A percentile compares a stretch with the other conserved stretches of the same genome.
Evolutionary conservation across 2,113 vertebrate genomes (phyloP).

Genomic region (Sinocyclocheilus grahami): DNA sequence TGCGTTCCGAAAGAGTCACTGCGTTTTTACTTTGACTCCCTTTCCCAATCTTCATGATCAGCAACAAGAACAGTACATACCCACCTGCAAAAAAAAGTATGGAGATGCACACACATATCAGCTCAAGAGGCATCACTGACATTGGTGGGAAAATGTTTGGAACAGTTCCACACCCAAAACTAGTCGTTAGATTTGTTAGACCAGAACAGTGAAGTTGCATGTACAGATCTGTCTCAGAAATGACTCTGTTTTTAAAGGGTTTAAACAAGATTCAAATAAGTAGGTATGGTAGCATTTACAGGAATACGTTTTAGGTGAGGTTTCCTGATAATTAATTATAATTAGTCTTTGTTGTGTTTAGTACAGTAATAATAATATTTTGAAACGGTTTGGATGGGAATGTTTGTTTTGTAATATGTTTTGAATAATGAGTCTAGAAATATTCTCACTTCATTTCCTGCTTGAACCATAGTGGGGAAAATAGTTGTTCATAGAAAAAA

Average conservation of each 20-base stretch:
- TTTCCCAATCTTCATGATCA: conserved; percentile 24
- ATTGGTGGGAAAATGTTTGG: not conserved
- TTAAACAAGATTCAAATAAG: not conserved
- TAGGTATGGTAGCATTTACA: not conserved
- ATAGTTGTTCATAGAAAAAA: too few species aligned
- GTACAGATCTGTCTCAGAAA: conserved; percentile 1
- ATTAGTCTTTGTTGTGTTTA: not conserved
- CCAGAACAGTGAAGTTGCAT: not conserved
- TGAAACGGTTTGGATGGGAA: not conserved
- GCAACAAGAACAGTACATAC: conserved; percentile 14
- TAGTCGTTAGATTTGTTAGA: not conserved
- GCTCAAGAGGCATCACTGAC: not conserved
- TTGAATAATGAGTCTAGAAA: too few species aligned
- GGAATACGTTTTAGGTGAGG: not conserved
- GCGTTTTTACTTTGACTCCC: not conserved
- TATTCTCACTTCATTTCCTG: too few species aligned
- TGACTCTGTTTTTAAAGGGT: not conserved
- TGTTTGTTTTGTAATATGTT: too few species aligned
- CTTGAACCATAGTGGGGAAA: too few species aligned
- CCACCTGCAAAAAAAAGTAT: not conserved
- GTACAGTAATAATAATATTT: not conserved
- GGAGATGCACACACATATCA: not conserved
- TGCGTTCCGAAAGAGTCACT: not conserved
- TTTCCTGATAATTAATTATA: not conserved
- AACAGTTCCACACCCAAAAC: not conserved